Conservation (phyloP, 2,888 invertebrate species). For the Drosophila leonis region DNA sequence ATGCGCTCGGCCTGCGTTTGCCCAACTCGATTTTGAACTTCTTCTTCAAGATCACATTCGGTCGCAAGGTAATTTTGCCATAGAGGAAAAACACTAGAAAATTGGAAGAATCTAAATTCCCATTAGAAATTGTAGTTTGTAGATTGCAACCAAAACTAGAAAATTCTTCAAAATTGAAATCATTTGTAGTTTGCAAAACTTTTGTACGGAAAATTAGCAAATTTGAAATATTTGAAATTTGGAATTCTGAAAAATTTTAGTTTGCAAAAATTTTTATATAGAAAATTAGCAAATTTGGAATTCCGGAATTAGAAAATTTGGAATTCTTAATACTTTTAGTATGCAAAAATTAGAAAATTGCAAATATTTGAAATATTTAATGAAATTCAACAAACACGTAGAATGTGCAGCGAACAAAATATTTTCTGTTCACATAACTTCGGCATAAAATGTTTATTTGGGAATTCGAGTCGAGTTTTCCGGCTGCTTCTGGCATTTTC, state of each 20-base stretch:
- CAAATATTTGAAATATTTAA: not conserved
- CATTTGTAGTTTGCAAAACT: not conserved
- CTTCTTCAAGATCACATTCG: slow-evolving; percentile 94
- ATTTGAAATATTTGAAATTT: too few species aligned
- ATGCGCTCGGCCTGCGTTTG: slow-evolving; percentile 93
- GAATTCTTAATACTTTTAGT: not conserved
- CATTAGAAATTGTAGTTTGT: slow-evolving; percentile 1
- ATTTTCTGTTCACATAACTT: slow-evolving; percentile 15
- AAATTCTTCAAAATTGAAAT: too few species aligned
- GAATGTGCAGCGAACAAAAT: slow-evolving; percentile 7
- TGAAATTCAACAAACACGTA: not conserved
- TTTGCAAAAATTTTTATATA: not conserved
- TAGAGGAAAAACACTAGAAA: not conserved
- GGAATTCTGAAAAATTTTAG: too few species aligned
- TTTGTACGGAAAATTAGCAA: not conserved
- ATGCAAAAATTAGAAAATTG: not conserved
- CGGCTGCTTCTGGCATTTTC: slow-evolving; percentile 31
- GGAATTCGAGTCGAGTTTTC: slow-evolving; percentile 55
- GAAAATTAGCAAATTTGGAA: not conserved
- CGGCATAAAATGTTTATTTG: slow-evolving; percentile 19
- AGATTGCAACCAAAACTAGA: slow-evolving; percentile 7
- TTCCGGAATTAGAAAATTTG: too few species aligned
- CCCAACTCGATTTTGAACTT: slow-evolving; percentile 95
- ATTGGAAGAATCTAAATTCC: not conserved
- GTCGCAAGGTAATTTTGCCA: slow-evolving; percentile 89